These are phyloP conservation scores for Patella ulyssiponensis DNA, from an alignment of 2,888 invertebrate genomes.

Conservation along the genomic window DNA sequence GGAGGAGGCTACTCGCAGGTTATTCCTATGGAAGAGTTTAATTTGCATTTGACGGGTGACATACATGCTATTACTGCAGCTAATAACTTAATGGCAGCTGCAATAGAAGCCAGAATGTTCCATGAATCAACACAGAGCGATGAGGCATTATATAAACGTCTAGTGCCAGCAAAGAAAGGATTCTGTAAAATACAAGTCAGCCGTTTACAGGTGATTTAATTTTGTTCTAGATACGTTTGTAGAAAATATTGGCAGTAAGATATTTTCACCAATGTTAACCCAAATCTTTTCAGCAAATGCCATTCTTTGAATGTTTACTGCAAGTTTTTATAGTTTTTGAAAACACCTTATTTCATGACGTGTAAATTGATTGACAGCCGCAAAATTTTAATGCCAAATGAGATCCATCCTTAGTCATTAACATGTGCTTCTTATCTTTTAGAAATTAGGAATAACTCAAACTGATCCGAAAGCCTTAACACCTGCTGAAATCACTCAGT, in stretches of 20 bases:
- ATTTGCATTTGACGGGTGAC: slow-evolving; percentile 95
- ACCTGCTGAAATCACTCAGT: slow-evolving; percentile 83
- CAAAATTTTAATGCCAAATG: background rate
- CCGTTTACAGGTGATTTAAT: slow-evolving; percentile 71
- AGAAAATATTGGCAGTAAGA: too few species aligned
- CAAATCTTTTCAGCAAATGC: too few species aligned
- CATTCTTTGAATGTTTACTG: too few species aligned
- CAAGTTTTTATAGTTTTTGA: too few species aligned
- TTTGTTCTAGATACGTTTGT: too few species aligned
- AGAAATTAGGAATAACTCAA: slow-evolving; percentile 84
- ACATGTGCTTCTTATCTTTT: slow-evolving; percentile 36
- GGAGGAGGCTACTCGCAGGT: slow-evolving; percentile 97
- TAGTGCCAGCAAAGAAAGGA: slow-evolving; percentile 89
- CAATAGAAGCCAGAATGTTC: slow-evolving; percentile 95
- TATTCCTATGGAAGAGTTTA: slow-evolving; percentile 99
- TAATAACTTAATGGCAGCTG: slow-evolving; percentile 97
- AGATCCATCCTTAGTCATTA: background rate
- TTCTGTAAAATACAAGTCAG: slow-evolving; percentile 91
- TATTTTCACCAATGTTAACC: too few species aligned
- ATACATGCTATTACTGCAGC: slow-evolving; percentile 99
- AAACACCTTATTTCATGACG: too few species aligned
- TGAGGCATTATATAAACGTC: slow-evolving; percentile 83
- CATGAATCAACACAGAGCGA: slow-evolving; percentile 96
- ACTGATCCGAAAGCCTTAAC: slow-evolving; percentile 87
- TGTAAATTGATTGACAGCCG: background rate